Conservation (phyloP, 2,113 vertebrate species). For the Festucalex cinctus region DNA sequence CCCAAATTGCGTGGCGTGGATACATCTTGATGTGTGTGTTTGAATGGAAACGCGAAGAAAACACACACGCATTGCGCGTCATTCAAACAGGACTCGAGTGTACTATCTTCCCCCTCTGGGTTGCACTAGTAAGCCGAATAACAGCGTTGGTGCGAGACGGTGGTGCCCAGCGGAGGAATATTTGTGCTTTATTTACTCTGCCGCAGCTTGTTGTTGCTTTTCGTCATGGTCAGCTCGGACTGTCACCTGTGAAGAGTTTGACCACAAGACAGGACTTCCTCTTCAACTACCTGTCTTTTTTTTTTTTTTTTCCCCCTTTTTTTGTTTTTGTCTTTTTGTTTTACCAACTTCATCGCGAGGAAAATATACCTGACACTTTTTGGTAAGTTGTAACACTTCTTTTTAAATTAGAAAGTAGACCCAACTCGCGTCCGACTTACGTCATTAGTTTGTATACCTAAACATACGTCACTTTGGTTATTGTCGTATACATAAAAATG, state of each 20-base stretch:
- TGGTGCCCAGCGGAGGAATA: slow-evolving; percentile 76
- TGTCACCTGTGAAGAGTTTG: slow-evolving; percentile 66
- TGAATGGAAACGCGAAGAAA: slow-evolving; percentile 63
- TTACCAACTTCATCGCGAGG: slow-evolving; percentile 29
- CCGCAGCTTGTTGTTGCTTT: slow-evolving; percentile 61
- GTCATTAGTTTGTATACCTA: background rate
- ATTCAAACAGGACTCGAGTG: slow-evolving; percentile 72
- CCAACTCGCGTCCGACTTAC: background rate
- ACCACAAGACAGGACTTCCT: slow-evolving; percentile 32
- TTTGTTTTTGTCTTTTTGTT: slow-evolving; percentile 4
- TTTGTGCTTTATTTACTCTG: slow-evolving; percentile 68
- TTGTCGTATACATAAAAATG: background rate
- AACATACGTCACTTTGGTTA: background rate
- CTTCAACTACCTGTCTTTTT: slow-evolving; percentile 1
- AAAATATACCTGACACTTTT: slow-evolving; percentile 1
- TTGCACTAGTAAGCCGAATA: slow-evolving; percentile 74
- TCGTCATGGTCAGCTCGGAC: slow-evolving; percentile 69
- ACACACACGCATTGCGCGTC: slow-evolving; percentile 68
- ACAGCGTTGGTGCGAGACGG: slow-evolving; percentile 70
- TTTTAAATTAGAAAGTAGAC: background rate
- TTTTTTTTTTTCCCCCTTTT: background rate
- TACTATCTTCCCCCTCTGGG: slow-evolving; percentile 54
- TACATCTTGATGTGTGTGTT: slow-evolving; percentile 72
- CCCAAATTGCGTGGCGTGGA: slow-evolving; percentile 37
- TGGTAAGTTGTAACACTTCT: slow-evolving; percentile 7